Base-by-base conservation (phyloP, 2,888 invertebrate species). In the Diarsia dahlii region DNA sequence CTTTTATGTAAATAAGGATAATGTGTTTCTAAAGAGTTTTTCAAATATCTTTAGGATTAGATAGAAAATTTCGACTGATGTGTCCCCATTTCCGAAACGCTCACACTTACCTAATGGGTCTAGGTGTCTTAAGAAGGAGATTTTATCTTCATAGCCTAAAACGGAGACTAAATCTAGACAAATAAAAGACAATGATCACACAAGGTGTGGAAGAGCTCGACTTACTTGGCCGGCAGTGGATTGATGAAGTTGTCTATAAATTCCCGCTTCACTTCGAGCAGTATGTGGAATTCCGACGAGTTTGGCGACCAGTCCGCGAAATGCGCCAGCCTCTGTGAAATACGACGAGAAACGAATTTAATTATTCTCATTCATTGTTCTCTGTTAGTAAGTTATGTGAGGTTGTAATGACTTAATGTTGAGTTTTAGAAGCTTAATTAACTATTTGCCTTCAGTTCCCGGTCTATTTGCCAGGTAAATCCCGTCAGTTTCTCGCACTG, bases 281-380 rank as follows among this genome's bases (percentile, higher is more conserved):
- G 95, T 85, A 98, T 97, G 91, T 98, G 97, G 91, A 97, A 98
- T 92, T 98, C 98, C 39, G 98, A 97, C 56, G 98, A 98, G 93
- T 98, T 98, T 84, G 96, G 96, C 71, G 98, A 97, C 98, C 98
- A 98, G 92, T 98, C 98, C 65, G 98, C 98, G 91, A 98, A 98
- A 93, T 98, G 98, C 76, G 98, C 97, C 90, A 98, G 94, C 91
- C 96, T 96, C 97, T 97, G 95, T 82, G 92, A 95, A 91, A 89
- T 85, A 90, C 84, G 74, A 88, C 76, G 84, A 83, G 81, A 88
- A 91, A 90, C 84, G 86, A 88, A 90, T 92, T 92, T 92, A 90
- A 92, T 92, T 90, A 90, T 90, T 89, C 90, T 81, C 88, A 89
- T 90, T 90, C 86, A 88, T 89, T 84, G 87, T 82, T 70, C 76